These are phyloP conservation scores for Gadus macrocephalus DNA, from an alignment of 2,113 vertebrate genomes.

Conservation along the genomic window DNA sequence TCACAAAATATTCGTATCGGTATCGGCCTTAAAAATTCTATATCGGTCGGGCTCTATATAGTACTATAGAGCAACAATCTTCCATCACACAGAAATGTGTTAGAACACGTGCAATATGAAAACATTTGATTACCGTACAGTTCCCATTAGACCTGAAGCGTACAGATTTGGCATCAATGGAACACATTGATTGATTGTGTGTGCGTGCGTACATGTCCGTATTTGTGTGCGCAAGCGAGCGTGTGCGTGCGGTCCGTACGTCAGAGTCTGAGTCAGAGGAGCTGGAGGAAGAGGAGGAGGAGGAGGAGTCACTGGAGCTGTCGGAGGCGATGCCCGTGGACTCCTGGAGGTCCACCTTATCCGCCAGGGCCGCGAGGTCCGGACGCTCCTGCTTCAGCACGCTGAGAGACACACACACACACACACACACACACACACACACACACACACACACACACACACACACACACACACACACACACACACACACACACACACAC, in stretches of 20 bases:
- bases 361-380: constrained; percentile 86
- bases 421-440: too few species aligned
- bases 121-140: too few species aligned
- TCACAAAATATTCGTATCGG: too few species aligned
- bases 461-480: too few species aligned
- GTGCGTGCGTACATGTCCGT: not conserved
- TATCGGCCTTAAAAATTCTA: too few species aligned
- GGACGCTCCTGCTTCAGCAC: constrained; percentile 86
- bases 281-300: constrained; percentile 89
- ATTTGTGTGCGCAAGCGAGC: not conserved
- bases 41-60: too few species aligned
- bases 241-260: constrained; percentile 58
- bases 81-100: too few species aligned
- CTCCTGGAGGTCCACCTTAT: constrained; percentile 94
- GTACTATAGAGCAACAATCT: too few species aligned
- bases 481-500: constrained; percentile 20
- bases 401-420: constrained; percentile 24
- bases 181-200: not conserved
- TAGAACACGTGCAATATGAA: too few species aligned
- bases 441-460: constrained; percentile 21
- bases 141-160: too few species aligned
- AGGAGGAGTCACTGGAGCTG: constrained; percentile 96
- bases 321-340: constrained; percentile 96
- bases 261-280: constrained; percentile 92
- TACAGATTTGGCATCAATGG: too few species aligned